Conservation (phyloP, 2,888 invertebrate genomes). For the Abrostola triplasia region DNA sequence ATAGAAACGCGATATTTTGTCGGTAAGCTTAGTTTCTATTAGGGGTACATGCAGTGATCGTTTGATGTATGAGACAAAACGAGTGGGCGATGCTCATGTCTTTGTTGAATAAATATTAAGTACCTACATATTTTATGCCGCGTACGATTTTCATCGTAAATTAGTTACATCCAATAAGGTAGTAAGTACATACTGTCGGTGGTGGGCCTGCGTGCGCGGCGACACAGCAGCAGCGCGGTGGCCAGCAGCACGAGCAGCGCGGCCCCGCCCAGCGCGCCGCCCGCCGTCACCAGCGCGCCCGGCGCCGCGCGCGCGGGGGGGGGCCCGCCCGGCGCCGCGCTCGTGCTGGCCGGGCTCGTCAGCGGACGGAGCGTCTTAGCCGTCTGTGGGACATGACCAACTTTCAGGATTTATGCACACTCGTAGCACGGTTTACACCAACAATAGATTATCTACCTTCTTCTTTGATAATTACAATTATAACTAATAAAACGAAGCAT, state of each 20-base stretch:
- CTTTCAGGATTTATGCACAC: too few species aligned
- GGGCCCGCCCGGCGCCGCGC: slow-evolving; percentile 57
- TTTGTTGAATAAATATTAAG: too few species aligned
- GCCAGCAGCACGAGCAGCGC: slow-evolving; percentile 73
- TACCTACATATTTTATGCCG: too few species aligned
- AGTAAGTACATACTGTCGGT: slow-evolving; percentile 64
- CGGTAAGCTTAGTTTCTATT: not conserved
- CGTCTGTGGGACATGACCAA: slow-evolving; percentile 44
- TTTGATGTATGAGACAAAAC: too few species aligned
- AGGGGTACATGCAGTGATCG: too few species aligned
- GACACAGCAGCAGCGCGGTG: slow-evolving; percentile 75
- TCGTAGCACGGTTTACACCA: too few species aligned
- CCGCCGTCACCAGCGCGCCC: slow-evolving; percentile 79
- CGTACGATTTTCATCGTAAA: too few species aligned
- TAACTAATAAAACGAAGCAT: too few species aligned
- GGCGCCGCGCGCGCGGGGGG: slow-evolving; percentile 60
- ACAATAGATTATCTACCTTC: too few species aligned
- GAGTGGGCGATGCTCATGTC: too few species aligned
- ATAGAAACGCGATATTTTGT: slow-evolving; percentile 6
- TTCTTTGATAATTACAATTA: too few species aligned
- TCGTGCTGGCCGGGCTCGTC: slow-evolving; percentile 36
- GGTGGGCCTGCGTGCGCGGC: slow-evolving; percentile 74
- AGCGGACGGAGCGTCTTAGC: slow-evolving; percentile 62
- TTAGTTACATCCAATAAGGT: too few species aligned
- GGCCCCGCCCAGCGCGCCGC: slow-evolving; percentile 79